phyloP scores from a whole-genome alignment of 2,113 vertebrate species.

The Cyanistes caeruleus region DNA sequence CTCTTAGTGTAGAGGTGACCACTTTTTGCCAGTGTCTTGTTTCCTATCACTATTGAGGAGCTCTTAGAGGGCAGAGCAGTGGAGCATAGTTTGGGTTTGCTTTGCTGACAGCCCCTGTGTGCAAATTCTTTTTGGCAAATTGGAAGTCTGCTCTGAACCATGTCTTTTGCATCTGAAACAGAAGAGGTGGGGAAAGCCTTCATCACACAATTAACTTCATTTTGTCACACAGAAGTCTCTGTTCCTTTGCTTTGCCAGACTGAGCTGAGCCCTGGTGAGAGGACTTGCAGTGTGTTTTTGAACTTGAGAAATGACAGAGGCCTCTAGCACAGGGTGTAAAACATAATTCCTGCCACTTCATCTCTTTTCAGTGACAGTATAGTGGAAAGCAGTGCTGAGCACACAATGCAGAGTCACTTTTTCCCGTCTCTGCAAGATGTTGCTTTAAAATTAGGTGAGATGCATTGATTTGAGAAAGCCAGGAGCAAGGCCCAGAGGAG shows the following conservation, averaged over 20 bases:
- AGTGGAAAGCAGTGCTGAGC: not conserved
- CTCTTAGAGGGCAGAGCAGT: not conserved
- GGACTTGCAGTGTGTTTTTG: not conserved
- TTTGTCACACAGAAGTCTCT: not conserved
- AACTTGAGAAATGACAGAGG: not conserved
- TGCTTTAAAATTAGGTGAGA: constrained; percentile 27
- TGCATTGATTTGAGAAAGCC: not conserved
- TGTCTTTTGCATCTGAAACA: not conserved
- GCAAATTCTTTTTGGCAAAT: not conserved
- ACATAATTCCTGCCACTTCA: not conserved
- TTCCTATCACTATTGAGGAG: not conserved
- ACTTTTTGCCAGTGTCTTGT: not conserved
- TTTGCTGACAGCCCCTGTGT: not conserved
- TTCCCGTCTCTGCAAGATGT: not conserved
- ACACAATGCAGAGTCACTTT: not conserved
- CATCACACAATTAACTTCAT: not conserved
- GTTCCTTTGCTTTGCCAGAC: not conserved
- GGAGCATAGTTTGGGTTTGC: not conserved
- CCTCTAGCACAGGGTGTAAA: not conserved
- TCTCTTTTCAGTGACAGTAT: not conserved
- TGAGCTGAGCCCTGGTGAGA: rapidly evolving
- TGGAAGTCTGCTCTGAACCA: not conserved
- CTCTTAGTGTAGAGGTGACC: not conserved
- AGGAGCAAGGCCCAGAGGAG: not conserved
- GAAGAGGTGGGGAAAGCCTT: not conserved